Base-by-base conservation (phyloP, 1,140 invertebrate genomes). In the Contarinia nasturtii region DNA sequence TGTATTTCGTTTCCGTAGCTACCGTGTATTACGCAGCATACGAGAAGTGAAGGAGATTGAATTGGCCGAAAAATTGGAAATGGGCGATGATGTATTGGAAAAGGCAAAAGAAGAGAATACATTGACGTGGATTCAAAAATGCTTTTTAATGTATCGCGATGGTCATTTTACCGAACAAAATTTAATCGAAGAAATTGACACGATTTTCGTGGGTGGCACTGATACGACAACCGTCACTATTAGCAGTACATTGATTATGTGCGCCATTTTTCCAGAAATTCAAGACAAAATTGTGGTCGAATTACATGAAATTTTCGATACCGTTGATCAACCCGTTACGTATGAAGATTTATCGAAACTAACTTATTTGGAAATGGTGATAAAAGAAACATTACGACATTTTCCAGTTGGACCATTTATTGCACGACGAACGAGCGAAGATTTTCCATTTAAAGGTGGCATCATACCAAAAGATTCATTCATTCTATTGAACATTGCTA, bases 301-400 rank as follows among this genome's bases (percentile, higher is more conserved):
- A 58, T 48, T 80, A 21, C 63, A 69, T 47, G 54, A 54, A 21
- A 60, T 76, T 38, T 65, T 71, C 45, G 66, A 64, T 37, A 56
- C 58, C 15, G 50, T 58, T n/a, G 54, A 64, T 44, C 50, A 52
- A 17, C 44, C 52, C 2, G 48, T 67, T 2, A 64, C 56, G 17
- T 49, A 55, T 19, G 71, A 77, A 15, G 76, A 79, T 53, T 51
- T 82, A 10, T 50, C 60, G 10, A 59, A 65, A n/a, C 63, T 82
- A 60, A 63, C 64, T 45, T 81, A 77, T 56, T 56, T 77, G 43
- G 79, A 81, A 53, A 65, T 68, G 20, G 69, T 73, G 5, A 68
- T 82, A 17, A 75, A 76, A 50, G 80, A 82, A 65, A 70, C 73
- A 0, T 53, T 80, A 27, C 55, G 76, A 45, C 45, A 78, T 14